Evolutionary conservation across 1,140 invertebrate species (phyloP).

Genomic region (Dendrolimus punctatus): DNA sequence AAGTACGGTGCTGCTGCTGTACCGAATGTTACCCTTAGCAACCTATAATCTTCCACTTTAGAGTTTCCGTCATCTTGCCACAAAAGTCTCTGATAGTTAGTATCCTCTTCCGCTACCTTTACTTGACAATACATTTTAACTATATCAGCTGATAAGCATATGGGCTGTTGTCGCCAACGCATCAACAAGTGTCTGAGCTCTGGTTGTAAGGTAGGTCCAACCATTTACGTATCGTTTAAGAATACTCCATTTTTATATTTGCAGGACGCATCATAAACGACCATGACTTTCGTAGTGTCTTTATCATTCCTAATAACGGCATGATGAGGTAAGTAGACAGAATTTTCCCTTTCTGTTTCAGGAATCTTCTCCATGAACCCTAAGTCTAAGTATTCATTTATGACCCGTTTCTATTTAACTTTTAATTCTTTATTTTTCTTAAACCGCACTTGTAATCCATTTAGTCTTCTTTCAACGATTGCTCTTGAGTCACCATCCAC

Average conservation of each 20-base stretch:
- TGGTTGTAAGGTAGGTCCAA: slow-evolving; percentile 12
- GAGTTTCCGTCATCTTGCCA: slow-evolving; percentile 21
- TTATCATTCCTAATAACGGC: slow-evolving; percentile 20
- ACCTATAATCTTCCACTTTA: slow-evolving; percentile 18
- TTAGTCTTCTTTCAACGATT: too few species aligned
- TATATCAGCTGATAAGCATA: slow-evolving; percentile 41
- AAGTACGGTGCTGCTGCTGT: slow-evolving; percentile 22
- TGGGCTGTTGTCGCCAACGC: slow-evolving; percentile 33
- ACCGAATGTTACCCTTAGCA: slow-evolving; percentile 32
- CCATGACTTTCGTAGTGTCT: slow-evolving; percentile 20
- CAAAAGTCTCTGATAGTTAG: slow-evolving; percentile 31
- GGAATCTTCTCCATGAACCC: slow-evolving; percentile 18
- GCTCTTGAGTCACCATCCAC: too few species aligned
- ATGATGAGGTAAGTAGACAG: slow-evolving; percentile 25
- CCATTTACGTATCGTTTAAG: slow-evolving; percentile 11
- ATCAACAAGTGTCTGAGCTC: slow-evolving; percentile 44
- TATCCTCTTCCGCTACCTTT: slow-evolving; percentile 19
- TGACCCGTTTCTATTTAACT: too few species aligned
- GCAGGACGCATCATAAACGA: slow-evolving; percentile 24
- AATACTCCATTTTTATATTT: slow-evolving; percentile 15
- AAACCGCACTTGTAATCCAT: too few species aligned
- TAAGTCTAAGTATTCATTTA: slow-evolving; percentile 18
- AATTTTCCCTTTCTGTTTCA: slow-evolving; percentile 9
- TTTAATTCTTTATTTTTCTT: too few species aligned
- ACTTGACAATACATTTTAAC: slow-evolving; percentile 50